Base-by-base conservation (phyloP, 2,888 invertebrate genomes). In the Chalcis sispes region DNA sequence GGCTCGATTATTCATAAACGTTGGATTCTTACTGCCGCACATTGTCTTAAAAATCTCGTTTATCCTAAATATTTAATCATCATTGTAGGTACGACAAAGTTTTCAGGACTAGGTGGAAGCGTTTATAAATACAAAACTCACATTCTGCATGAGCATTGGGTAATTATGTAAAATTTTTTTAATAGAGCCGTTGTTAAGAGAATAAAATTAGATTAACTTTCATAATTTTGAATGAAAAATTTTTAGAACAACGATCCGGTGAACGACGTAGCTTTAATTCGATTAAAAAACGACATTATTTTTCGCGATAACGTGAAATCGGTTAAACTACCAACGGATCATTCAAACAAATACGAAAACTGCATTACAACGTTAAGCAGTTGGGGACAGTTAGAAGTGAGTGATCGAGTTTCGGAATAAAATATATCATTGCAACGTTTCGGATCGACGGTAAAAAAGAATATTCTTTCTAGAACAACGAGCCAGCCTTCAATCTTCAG, bases 181-280 rank as follows among this genome's bases (percentile, higher is more conserved):
- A n/a, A n/a, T n/a, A n/a, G n/a, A n/a, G 2, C 46, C 46, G n/a
- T 46, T 46, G 46, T 46, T 18, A 46, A 1, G 46, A 83, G 83
- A 83, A 83, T n/a, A n/a, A n/a, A n/a, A n/a, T n/a, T n/a, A n/a
- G n/a, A n/a, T n/a, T n/a, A n/a, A n/a, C n/a, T n/a, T n/a, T n/a
- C n/a, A n/a, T n/a, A 23, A 52, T 25, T 23, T 25, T 29, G 10
- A 10, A n/a, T n/a, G n/a, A n/a, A n/a, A n/a, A n/a, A n/a, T n/a
- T 65, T 56, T 15, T 27, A 72, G 72, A 64, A 56, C 2, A 8
- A 29, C 1, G 27, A n/a, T 0, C 64, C 72, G 0, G 48, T 23
- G 0, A 64, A 72, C 18, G 72, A 72, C 18, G 48, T 64, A 5
- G 64, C 64, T 25, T n/a, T 72, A 18, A 46, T 72, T 1, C 46